Percentiles rank a stretch among this genome's conserved stretches.
Evolutionary conservation across 2,113 vertebrate species (phyloP).

Genomic region (Anser brachyrhynchus): DNA sequence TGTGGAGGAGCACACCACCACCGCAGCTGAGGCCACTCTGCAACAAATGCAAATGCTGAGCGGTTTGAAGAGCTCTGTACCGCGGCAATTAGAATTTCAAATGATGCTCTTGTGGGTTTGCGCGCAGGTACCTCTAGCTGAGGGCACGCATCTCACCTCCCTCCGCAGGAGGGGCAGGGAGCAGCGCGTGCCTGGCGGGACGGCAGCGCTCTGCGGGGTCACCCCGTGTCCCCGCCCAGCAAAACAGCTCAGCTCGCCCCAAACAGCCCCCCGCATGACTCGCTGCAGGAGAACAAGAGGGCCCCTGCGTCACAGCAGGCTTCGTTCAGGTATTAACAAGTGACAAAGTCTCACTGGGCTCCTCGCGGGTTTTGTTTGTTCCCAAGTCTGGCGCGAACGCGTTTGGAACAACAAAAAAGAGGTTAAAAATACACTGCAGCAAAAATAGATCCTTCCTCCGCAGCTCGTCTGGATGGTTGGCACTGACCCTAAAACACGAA

Average conservation of each 20-base stretch:
- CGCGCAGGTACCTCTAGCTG: background rate
- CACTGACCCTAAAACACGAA: background rate
- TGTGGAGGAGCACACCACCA: background rate
- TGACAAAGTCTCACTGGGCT: background rate
- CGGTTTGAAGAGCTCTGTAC: background rate
- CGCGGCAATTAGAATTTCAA: background rate
- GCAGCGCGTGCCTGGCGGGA: background rate
- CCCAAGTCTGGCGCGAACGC: background rate
- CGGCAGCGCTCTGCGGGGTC: fast-evolving
- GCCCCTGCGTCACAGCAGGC: background rate
- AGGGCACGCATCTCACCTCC: background rate
- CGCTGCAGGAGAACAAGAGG: background rate
- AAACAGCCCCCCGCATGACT: background rate
- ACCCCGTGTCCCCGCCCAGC: fast-evolving
- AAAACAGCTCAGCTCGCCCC: background rate
- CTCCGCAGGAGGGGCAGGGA: background rate
- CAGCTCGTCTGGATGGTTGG: constrained; percentile 38
- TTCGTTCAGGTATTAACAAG: background rate
- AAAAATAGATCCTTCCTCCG: constrained; percentile 55
- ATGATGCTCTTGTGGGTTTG: background rate
- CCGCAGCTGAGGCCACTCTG: background rate
- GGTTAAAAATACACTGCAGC: constrained; percentile 43
- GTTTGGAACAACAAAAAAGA: constrained; percentile 10
- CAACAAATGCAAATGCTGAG: background rate
- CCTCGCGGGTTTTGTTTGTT: background rate